Base-by-base conservation (phyloP, 2,888 invertebrate genomes). In the Aleiodes leptofemur region DNA sequence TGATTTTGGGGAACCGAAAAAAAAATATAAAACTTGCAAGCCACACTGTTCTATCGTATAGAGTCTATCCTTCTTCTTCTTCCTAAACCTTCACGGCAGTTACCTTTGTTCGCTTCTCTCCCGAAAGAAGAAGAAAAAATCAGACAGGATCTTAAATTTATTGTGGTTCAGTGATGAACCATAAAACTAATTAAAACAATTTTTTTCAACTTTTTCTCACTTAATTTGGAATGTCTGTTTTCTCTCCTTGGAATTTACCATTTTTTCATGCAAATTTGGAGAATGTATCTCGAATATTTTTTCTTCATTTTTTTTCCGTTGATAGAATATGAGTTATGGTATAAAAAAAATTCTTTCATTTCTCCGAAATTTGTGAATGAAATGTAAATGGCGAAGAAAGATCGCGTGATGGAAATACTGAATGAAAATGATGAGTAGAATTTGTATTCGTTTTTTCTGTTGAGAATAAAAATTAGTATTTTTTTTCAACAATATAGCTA, bases 11-110 rank as follows among this genome's bases (percentile, higher is more conserved):
- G 75, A 72, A 73, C 77, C 76, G 78, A 74, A 74, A 68, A 80
- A 79, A 78, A 78, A 78, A 81, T 79, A 81, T 81, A 77, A 81
- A 86, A 86, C 84, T 85, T 84, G 84, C 85, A 84, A 77, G 71
- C 79, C 73, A 64, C 70, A 64, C 61, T 74, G 53, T 38, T 73
- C 64, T 51, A n/a, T n/a, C n/a, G n/a, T n/a, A n/a, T n/a, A n/a
- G n/a, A n/a, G n/a, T n/a, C n/a, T n/a, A 66, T 72, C 64, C 59
- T 48, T 38, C 38, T 48, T 55, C 31, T n/a, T 43, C 43, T 14
- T 7, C n/a, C 57, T 29, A 23, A 29, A 4, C 23, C 31, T 8
- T 6, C 57, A 13, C 57, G 2, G 16, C 9, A 5, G 16, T 23
- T 23, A 1, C 11, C 56, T 16, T 38, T 34, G 23, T 43, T 61